Conservation (phyloP, 1,140 invertebrate genomes). For the Agrilus planipennis region DNA sequence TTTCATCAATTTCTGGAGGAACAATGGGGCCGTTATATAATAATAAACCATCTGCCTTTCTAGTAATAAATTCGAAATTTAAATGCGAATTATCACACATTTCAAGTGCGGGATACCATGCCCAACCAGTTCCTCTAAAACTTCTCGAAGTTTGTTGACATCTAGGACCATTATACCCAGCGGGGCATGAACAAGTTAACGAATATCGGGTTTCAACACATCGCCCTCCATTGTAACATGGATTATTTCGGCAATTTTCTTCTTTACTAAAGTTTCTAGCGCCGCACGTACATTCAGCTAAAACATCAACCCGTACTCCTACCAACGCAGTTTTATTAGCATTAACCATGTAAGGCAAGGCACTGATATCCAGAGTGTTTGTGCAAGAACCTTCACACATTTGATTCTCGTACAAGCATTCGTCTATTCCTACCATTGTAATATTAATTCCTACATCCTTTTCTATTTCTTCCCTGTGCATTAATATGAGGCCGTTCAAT, state of each 20-base stretch:
- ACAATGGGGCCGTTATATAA: slow-evolving; percentile 95
- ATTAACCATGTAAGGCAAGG: slow-evolving; percentile 88
- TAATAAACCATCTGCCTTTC: slow-evolving; percentile 80
- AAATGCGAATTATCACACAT: slow-evolving; percentile 94
- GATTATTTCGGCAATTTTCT: slow-evolving; percentile 78
- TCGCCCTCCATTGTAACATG: slow-evolving; percentile 89
- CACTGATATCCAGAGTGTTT: slow-evolving; percentile 79
- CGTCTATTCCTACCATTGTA: slow-evolving; percentile 95
- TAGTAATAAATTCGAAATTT: slow-evolving; percentile 89
- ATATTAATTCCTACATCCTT: slow-evolving; percentile 88
- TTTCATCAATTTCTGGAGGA: slow-evolving; percentile 77
- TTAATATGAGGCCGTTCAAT: slow-evolving; percentile 86
- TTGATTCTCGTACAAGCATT: slow-evolving; percentile 90
- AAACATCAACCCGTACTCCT: slow-evolving; percentile 77
- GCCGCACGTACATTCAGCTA: slow-evolving; percentile 84
- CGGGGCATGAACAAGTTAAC: slow-evolving; percentile 77
- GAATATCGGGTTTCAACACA: slow-evolving; percentile 83
- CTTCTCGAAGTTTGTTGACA: slow-evolving; percentile 92
- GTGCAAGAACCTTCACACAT: slow-evolving; percentile 94
- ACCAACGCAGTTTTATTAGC: slow-evolving; percentile 92
- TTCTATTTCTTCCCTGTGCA: slow-evolving; percentile 90
- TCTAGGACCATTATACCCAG: slow-evolving; percentile 83
- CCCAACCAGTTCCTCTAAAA: slow-evolving; percentile 87
- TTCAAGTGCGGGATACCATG: slow-evolving; percentile 89
- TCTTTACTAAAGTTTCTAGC: slow-evolving; percentile 80